Conservation (phyloP, 1,140 invertebrate genomes). For the Zaprionus capensis region DNA sequence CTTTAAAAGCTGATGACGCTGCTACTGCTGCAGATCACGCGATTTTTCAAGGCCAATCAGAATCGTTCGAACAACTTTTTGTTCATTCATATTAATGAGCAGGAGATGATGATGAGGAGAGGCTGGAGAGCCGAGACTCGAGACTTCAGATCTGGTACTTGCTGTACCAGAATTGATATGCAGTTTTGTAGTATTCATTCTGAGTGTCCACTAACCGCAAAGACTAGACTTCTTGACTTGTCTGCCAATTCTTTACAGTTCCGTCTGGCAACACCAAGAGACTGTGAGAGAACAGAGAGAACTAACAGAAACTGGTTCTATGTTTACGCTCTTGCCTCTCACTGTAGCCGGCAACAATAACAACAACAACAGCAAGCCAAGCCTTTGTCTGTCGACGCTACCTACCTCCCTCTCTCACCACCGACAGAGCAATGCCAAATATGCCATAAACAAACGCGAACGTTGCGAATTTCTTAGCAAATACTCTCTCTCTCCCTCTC, state of each 20-base stretch:
- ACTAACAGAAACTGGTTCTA: constrained; percentile 41
- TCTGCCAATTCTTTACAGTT: constrained; percentile 20
- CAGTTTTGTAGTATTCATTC: constrained; percentile 10
- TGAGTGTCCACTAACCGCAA: constrained; percentile 8
- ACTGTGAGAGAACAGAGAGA: constrained; percentile 1
- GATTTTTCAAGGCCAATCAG: constrained; percentile 44
- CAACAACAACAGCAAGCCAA: constrained; percentile 25
- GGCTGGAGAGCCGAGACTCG: not conserved
- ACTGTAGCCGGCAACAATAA: constrained; percentile 42
- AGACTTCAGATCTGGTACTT: not conserved
- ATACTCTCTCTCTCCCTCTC: constrained; percentile 1
- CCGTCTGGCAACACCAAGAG: constrained; percentile 29
- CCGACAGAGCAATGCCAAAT: constrained; percentile 14
- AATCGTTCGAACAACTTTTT: constrained; percentile 48
- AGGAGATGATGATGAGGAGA: not conserved
- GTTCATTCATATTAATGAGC: constrained; percentile 72
- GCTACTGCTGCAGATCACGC: constrained; percentile 1
- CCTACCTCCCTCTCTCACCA: not conserved
- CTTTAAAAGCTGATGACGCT: constrained; percentile 16
- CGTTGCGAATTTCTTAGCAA: constrained; percentile 26
- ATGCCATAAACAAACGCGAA: constrained; percentile 41
- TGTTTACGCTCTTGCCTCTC: constrained; percentile 28
- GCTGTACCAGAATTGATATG: constrained; percentile 3
- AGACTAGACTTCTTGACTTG: constrained; percentile 17
- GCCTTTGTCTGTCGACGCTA: constrained; percentile 13